Evolutionary conservation across 1,140 invertebrate genomes (phyloP), one percentile per base, ranked within the genome.

Genomic region (Scaptomyza pallida): DNA sequence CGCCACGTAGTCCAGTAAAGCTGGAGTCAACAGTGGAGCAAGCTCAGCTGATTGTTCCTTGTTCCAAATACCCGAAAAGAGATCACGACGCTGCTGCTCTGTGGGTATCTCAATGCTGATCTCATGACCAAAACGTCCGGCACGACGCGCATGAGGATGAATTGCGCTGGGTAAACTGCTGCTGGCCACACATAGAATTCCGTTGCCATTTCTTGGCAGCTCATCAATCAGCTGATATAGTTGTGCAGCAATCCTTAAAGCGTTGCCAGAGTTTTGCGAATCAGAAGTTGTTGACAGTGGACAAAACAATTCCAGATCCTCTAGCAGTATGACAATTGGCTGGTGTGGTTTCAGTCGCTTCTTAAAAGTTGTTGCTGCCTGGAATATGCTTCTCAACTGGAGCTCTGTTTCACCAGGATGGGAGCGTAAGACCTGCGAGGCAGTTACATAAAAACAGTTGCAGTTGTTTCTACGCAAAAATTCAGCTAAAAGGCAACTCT

Each of bases 31-130:
- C 0, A 37, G 12, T 9, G 33, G 0, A 79, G 43, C 15, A 23
- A 16, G 13, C 61, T 15, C 17, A 40, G 35, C 2, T 41, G 5
- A 2, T 13, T 52, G 47, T 1, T 56, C 13, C 19, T 70, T 51
- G 8, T 43, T 51, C 16, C 72, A 69, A 3, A 82, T 63, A 1
- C 54, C 47, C 0, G 47, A 15, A 10, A 91, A 69, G 0, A 91
- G 47, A 2, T 40, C 19, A 12, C 26, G 26, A 12, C 89, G 88
- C 12, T 86, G 50, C 40, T 67, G 19, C 4, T 78, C 74, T n/a
- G 93, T 95, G 4, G 95, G 95, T 23, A 94, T 90, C 65, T 95
- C 94, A 64, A 97, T 94, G 54, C 45, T 9, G 2, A 91, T 72
- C 47, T 92, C 92, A 21, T 89, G 68, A 17, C 91, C 83, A 60